Conservation (phyloP, 2,113 vertebrate species). For the Syrmaticus mikado region DNA sequence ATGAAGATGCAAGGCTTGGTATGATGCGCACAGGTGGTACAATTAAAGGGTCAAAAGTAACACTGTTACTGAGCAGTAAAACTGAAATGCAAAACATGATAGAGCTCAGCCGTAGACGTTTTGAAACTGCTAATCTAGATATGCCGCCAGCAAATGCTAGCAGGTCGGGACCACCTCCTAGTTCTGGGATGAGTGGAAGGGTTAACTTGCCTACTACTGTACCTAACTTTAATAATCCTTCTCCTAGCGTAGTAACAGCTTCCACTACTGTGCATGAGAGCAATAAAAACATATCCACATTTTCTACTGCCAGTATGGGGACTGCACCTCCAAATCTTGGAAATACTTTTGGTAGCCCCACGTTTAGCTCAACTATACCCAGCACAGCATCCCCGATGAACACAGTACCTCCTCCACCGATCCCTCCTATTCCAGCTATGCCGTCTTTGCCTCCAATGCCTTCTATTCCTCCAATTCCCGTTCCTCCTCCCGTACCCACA, state of each 20-base stretch:
- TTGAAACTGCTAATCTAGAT: conserved; percentile 92
- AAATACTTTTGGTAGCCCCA: conserved; percentile 89
- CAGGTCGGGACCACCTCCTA: conserved; percentile 86
- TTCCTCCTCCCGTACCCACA: conserved; percentile 91
- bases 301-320: conserved; percentile 85
- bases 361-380: conserved; percentile 89
- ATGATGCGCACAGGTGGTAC: conserved; percentile 99
- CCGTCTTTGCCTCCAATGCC: conserved; percentile 93
- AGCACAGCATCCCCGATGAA: conserved; percentile 88
- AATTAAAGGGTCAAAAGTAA: conserved; percentile 98
- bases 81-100: conserved; percentile 99
- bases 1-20: conserved; percentile 99
- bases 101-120: conserved; percentile 97
- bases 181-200: conserved; percentile 85
- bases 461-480: conserved; percentile 90
- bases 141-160: conserved; percentile 87
- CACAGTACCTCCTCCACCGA: conserved; percentile 91
- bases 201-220: conserved; percentile 86
- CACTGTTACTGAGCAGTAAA: conserved; percentile 97
- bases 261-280: conserved; percentile 88
- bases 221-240: conserved; percentile 89
- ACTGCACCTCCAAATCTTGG: conserved; percentile 89
- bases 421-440: conserved; percentile 91
- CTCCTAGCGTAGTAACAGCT: conserved; percentile 84
- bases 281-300: conserved; percentile 89